Evolutionary conservation across 1,140 invertebrate species (phyloP).

Genomic region (Drosophila nikananu): DNA sequence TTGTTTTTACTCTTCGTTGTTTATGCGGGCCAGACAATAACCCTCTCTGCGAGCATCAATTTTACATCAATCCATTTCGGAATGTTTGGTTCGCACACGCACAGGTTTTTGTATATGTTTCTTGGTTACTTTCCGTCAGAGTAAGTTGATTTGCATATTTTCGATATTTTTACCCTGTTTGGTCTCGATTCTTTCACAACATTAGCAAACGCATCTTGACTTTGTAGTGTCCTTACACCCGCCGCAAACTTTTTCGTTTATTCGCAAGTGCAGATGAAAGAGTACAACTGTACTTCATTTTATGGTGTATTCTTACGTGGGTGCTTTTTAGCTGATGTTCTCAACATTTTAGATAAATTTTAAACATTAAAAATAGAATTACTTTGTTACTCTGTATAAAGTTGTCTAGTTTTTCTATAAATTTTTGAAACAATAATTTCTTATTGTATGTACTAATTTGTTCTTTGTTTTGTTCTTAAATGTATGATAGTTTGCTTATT

Average conservation of each 20-base stretch:
- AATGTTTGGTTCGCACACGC: slow-evolving; percentile 25
- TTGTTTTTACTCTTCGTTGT: slow-evolving; percentile 56
- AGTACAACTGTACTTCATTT: slow-evolving; percentile 3
- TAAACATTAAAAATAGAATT: not conserved
- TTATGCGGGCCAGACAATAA: slow-evolving; percentile 82
- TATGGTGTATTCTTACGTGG: not conserved
- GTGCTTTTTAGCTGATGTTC: not conserved
- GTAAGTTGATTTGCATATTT: slow-evolving; percentile 76
- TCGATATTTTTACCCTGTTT: slow-evolving; percentile 61
- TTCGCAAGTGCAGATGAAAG: slow-evolving; percentile 22
- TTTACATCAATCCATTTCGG: slow-evolving; percentile 79
- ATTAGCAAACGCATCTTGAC: slow-evolving; percentile 65
- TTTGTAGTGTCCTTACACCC: slow-evolving; percentile 18
- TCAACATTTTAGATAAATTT: not conserved
- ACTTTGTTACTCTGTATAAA: not conserved
- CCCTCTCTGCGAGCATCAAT: slow-evolving; percentile 77
- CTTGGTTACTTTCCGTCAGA: slow-evolving; percentile 26
- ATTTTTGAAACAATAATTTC: no score
- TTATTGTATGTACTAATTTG: no score
- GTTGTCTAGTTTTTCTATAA: no score
- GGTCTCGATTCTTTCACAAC: slow-evolving; percentile 57
- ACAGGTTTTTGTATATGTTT: slow-evolving; percentile 33
- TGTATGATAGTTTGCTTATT: no score
- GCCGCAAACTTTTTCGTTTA: not conserved
- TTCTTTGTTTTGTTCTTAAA: no score